A percentile compares a stretch with the other conserved stretches of the same genome.
Conservation (phyloP, 2,888 invertebrate genomes). For the Luperina nickerlii region DNA sequence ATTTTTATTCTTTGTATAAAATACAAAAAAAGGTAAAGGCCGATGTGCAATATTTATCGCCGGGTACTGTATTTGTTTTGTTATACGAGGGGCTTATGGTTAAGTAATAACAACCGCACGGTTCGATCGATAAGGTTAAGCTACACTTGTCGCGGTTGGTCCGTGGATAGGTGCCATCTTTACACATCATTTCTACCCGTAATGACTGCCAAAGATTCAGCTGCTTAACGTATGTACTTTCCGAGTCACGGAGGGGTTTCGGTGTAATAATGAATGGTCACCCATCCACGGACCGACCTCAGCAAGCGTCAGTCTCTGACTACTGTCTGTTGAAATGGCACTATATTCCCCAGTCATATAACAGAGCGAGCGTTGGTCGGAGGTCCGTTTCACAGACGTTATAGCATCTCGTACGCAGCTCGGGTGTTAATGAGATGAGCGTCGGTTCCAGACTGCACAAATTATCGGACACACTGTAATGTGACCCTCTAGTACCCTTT, state of each 20-base stretch:
- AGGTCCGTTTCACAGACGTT: slow-evolving; percentile 46
- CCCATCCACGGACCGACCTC: background rate
- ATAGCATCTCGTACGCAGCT: slow-evolving; percentile 63
- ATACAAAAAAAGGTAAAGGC: too few species aligned
- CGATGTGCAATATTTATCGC: too few species aligned
- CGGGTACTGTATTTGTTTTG: background rate
- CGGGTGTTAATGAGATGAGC: slow-evolving; percentile 79
- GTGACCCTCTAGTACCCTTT: slow-evolving; percentile 82
- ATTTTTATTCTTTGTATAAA: too few species aligned
- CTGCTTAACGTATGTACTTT: background rate
- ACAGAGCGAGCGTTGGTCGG: slow-evolving; percentile 11
- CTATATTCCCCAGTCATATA: slow-evolving; percentile 19
- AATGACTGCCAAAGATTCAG: background rate
- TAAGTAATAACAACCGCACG: too few species aligned
- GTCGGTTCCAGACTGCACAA: slow-evolving; percentile 77
- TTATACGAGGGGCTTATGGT: background rate
- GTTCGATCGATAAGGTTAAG: background rate
- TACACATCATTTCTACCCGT: background rate
- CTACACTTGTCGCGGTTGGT: background rate
- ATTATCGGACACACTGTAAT: slow-evolving; percentile 82
- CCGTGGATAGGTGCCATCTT: too few species aligned
- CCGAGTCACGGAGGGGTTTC: background rate
- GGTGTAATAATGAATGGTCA: background rate
- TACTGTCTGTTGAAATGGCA: background rate
- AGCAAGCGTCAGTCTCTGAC: background rate